Conservation (phyloP, 2,888 invertebrate genomes). For the Mycogona germanica region DNA sequence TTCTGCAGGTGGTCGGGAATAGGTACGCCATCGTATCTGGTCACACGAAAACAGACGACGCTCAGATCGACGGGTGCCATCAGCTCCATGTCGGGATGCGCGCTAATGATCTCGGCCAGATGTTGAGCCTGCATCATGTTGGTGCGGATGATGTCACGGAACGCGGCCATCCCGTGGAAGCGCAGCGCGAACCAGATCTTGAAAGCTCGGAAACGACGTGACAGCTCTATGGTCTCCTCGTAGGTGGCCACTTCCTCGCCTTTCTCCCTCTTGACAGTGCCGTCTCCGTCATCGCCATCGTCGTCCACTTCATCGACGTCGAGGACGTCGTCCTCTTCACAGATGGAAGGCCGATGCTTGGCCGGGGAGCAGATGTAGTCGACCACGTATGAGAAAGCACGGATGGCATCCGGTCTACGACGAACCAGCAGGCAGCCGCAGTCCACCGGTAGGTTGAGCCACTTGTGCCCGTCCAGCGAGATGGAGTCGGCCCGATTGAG, state of each 20-base stretch:
- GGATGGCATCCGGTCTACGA: neutral
- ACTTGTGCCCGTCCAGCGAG: neutral
- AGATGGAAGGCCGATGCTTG: neutral
- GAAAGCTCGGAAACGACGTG: neutral
- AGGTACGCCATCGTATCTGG: neutral
- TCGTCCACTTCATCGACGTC: neutral
- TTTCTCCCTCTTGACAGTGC: too few species aligned
- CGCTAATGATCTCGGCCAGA: neutral
- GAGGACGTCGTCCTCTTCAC: neutral
- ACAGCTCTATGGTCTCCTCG: neutral
- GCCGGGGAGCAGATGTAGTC: neutral
- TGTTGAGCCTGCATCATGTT: neutral
- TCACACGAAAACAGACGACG: slow-evolving; percentile 1
- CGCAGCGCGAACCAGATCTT: slow-evolving; percentile 1
- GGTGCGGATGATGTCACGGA: neutral
- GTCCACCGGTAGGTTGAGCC: neutral
- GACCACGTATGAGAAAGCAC: neutral
- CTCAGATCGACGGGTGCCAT: neutral
- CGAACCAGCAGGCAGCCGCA: neutral
- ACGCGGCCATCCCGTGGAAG: neutral
- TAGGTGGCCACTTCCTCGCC: neutral
- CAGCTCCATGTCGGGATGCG: neutral
- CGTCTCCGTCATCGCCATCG: too few species aligned
- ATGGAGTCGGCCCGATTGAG: neutral
- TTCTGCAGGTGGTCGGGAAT: neutral